Evolutionary conservation across 2,797 vertebrate species (phyloP).

Genomic region (Lophius americanus): DNA sequence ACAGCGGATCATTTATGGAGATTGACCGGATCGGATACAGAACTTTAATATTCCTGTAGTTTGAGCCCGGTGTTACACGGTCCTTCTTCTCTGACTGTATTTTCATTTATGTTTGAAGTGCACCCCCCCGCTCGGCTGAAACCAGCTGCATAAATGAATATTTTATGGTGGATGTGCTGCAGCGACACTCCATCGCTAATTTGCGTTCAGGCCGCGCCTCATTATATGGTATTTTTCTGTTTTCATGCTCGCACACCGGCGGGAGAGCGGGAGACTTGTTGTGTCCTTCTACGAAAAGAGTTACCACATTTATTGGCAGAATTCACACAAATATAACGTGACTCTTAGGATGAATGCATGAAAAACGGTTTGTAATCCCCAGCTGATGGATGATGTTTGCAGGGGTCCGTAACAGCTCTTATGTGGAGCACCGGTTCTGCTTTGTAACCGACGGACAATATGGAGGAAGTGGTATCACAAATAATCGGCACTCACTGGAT

Average conservation of each 20-base stretch:
- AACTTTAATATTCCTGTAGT: too few species aligned
- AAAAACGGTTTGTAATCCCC: too few species aligned
- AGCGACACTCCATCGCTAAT: background rate
- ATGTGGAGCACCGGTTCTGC: background rate
- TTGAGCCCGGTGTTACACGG: background rate
- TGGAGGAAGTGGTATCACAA: conserved; percentile 40
- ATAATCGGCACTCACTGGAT: conserved; percentile 29
- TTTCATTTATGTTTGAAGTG: background rate
- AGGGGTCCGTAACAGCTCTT: background rate
- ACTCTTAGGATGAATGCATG: too few species aligned
- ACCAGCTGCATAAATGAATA: conserved; percentile 10
- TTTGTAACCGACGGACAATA: conserved; percentile 39
- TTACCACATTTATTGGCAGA: background rate
- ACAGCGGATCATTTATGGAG: too few species aligned
- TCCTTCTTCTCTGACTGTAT: background rate
- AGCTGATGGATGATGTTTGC: too few species aligned
- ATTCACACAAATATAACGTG: background rate
- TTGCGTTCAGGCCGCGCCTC: conserved; percentile 19
- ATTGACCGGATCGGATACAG: too few species aligned
- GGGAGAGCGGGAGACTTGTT: background rate
- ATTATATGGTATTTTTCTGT: background rate
- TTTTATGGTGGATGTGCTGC: conserved; percentile 28
- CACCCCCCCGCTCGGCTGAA: background rate
- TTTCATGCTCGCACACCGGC: background rate
- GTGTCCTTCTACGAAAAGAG: background rate